Percentiles rank a stretch among this genome's conserved stretches.
These are phyloP conservation scores for Salvelinus alpinus DNA, from an alignment of 2,113 vertebrate genomes.

Conservation along the genomic window DNA sequence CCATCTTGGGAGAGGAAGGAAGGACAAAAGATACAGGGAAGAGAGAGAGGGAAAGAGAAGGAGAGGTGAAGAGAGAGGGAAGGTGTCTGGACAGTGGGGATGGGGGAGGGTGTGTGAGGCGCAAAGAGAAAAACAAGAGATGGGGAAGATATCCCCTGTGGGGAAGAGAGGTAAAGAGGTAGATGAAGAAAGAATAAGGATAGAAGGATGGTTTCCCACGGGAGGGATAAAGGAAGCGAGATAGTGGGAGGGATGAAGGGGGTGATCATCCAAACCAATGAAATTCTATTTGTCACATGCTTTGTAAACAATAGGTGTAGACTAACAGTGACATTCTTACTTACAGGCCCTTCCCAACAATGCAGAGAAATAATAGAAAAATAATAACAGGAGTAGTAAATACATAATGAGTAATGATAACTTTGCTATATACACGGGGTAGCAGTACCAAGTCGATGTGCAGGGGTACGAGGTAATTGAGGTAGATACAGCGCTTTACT, in stretches of 20 bases:
- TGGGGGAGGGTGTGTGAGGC: background rate
- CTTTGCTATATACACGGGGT: no score
- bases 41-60: conserved; percentile 7
- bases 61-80: background rate
- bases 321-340: conserved; percentile 6
- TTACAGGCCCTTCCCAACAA: no score
- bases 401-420: no score
- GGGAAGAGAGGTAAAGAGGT: background rate
- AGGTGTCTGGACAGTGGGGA: no score
- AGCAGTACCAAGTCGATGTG: no score
- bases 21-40: conserved; percentile 20
- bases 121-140: background rate
- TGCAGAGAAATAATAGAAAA: no score
- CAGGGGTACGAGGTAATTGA: no score
- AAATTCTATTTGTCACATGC: no score
- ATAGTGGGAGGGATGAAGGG: background rate
- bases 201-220: background rate
- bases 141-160: conserved; percentile 5
- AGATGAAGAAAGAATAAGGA: conserved; percentile 5
- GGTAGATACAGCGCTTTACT: no score
- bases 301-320: no score
- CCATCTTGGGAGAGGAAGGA: conserved; percentile 8
- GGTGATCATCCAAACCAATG: background rate
- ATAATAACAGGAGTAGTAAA: no score
- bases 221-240: conserved; percentile 1